Conservation (phyloP, 2,113 vertebrate species). For the Arvicanthis niloticus region DNA sequence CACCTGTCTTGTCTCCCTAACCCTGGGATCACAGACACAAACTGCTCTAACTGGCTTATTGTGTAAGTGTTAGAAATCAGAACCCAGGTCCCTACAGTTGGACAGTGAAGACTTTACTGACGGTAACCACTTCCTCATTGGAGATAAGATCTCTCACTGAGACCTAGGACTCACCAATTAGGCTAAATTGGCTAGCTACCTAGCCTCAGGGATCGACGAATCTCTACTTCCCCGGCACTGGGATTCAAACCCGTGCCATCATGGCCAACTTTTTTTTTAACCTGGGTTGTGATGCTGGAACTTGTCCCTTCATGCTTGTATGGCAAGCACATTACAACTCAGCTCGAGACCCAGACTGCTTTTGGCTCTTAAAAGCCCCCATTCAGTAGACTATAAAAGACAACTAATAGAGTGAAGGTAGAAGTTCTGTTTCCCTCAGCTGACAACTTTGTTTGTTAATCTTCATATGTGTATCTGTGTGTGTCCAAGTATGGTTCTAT, state of each 20-base stretch:
- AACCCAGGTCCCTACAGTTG: not conserved
- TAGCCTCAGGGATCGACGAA: too few relatives aligned
- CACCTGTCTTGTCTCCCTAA: not conserved
- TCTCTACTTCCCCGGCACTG: not conserved
- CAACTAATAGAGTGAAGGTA: not conserved
- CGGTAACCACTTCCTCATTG: not conserved
- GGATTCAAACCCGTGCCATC: not conserved
- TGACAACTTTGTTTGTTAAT: not conserved
- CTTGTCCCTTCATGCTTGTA: too few relatives aligned
- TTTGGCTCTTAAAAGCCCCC: not conserved
- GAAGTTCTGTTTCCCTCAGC: not conserved
- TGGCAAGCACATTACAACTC: not conserved
- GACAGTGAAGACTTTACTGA: too few relatives aligned
- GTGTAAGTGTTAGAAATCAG: too few relatives aligned
- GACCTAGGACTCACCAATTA: not conserved
- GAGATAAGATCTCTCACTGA: not conserved
- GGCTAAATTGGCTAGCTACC: not conserved
- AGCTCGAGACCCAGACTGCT: not conserved
- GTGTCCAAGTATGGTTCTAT: not conserved
- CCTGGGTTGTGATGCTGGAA: not conserved
- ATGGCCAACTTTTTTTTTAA: not conserved
- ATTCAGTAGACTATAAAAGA: not conserved
- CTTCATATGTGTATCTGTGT: not conserved
- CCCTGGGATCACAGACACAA: not conserved
- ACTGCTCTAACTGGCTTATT: not conserved